Percentiles rank a stretch among this genome's conserved stretches.
Evolutionary conservation across 2,113 vertebrate genomes (phyloP).

Genomic region (Tringa solitaria): DNA sequence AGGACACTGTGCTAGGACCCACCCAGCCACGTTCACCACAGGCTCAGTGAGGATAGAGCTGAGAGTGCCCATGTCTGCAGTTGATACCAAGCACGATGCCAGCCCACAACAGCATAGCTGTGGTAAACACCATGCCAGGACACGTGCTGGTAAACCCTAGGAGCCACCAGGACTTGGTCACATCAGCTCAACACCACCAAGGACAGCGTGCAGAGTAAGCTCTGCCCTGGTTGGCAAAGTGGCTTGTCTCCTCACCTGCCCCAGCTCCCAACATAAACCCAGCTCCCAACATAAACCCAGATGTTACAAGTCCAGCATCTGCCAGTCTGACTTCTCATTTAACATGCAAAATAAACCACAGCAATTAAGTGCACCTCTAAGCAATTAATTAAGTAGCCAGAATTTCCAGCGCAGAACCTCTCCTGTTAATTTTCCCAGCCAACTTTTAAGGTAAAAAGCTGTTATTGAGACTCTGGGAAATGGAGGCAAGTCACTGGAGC

Average conservation of each 20-base stretch:
- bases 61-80: neutral
- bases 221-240: neutral
- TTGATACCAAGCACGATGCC: neutral
- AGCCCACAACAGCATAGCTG: neutral
- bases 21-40: neutral
- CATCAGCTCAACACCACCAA: neutral
- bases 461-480: neutral
- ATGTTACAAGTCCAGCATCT: neutral
- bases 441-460: neutral
- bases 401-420: neutral
- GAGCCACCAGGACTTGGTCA: neutral
- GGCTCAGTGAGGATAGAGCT: neutral
- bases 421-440: neutral
- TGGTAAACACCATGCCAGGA: neutral
- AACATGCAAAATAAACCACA: neutral
- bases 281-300: neutral
- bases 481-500: accelerated
- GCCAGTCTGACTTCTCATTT: neutral
- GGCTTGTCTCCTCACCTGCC: accelerated
- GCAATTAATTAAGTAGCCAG: neutral
- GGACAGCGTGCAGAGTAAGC: neutral
- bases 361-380: neutral
- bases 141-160: neutral
- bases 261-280: neutral
- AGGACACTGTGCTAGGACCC: neutral